Base-by-base conservation (phyloP, 1,140 invertebrate genomes). In the Liolophura sinensis region DNA sequence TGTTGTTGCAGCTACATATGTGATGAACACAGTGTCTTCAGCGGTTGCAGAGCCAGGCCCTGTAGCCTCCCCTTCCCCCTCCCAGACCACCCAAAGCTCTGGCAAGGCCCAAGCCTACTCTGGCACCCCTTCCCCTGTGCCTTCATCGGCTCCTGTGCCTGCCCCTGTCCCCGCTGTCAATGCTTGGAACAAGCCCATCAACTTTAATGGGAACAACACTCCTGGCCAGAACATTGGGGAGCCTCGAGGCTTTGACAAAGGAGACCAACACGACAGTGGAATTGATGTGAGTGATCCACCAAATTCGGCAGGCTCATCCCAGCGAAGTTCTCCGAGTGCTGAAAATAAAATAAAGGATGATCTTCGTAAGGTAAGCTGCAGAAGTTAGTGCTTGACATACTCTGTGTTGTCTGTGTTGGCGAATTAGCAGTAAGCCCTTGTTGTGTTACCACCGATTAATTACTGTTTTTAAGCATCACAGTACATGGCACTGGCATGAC, bases 101-200 rank as follows among this genome's bases (percentile, higher is more conserved):
- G 31, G 31, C 3, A 40, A 40, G 9, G 31, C 31, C 31, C 3
- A 3, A 40, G 31, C 3, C 31, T 40, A 40, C 31, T 40, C 31
- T 40, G 31, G 31, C 31, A 40, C 31, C 31, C 31, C 31, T 40
- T 40, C 31, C 31, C 31, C 31, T 40, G 31, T 40, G 31, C 31
- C 31, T 40, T 40, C 31, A 3, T 40, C 47, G n/a, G 59, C 48
- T 18, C 61, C 55, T 12, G 47, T 64, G 18, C 84, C 89, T 0
- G 88, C 90, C 4, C 89, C 91, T 5, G 88, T 89, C 24, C 90
- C 90, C 0, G 75, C 89, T 3, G 88, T 91, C 1, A 94, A 92
- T 81, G 92, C 92, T 15, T 95, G 93, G 93, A 91, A 93, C 71
- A 94, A 93, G 80, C 91, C 92, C 4, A 91, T 93, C 68, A 89